phyloP scores from a whole-genome alignment of 1,140 invertebrate genomes.

The Drosophila pruinosa region DNA sequence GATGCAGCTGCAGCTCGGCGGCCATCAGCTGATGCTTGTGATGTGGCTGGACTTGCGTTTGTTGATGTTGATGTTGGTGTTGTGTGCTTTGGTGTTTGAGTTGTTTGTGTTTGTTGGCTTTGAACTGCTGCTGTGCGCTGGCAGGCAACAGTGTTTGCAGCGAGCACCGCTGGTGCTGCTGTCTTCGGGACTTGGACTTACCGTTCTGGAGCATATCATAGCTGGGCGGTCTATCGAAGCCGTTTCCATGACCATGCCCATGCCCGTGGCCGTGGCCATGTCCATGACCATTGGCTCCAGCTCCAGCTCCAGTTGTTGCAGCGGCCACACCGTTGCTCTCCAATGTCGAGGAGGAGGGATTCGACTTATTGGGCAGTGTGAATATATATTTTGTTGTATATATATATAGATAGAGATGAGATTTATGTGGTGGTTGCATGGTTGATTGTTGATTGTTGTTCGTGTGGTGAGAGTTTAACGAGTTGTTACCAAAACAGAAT shows the following conservation, averaged over 20 bases:
- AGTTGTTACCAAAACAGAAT: slow-evolving; percentile 65
- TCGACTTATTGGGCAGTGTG: slow-evolving; percentile 55
- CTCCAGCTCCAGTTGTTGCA: slow-evolving; percentile 21
- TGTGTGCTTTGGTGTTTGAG: slow-evolving; percentile 68
- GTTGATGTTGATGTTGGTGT: slow-evolving; percentile 35
- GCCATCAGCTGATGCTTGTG: slow-evolving; percentile 44
- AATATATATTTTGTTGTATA: background rate
- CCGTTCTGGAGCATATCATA: slow-evolving; percentile 82
- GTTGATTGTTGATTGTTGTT: slow-evolving; percentile 51
- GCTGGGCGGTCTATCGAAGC: slow-evolving; percentile 79
- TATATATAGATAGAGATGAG: background rate
- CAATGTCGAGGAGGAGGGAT: slow-evolving; percentile 79
- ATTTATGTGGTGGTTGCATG: slow-evolving; percentile 1
- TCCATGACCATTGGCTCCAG: slow-evolving; percentile 32
- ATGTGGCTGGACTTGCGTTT: slow-evolving; percentile 32
- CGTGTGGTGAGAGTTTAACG: slow-evolving; percentile 36
- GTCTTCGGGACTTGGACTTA: slow-evolving; percentile 81
- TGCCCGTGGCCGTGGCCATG: slow-evolving; percentile 8
- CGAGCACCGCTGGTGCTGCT: slow-evolving; percentile 78
- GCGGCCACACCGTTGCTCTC: slow-evolving; percentile 62
- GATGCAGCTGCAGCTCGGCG: slow-evolving; percentile 46
- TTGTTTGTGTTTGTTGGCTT: slow-evolving; percentile 74
- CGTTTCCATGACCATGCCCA: slow-evolving; percentile 43
- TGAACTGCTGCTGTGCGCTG: slow-evolving; percentile 74
- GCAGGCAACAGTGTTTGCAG: slow-evolving; percentile 76